Conservation (phyloP, 1,140 invertebrate species). For the Aphis craccivora region DNA sequence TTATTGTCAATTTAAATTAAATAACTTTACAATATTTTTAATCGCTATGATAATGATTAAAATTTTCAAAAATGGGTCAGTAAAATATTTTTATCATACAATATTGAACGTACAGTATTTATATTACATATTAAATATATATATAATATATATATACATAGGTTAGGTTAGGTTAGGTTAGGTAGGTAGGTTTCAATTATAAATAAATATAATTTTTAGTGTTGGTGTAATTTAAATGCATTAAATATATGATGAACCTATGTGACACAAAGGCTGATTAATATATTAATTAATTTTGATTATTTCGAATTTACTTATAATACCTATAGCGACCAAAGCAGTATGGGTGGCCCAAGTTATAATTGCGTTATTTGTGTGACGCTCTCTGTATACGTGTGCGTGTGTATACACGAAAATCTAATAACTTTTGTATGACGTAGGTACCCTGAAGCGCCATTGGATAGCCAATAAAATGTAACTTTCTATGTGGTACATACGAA, state of each 20-base stretch:
- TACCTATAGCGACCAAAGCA: conserved; percentile 13
- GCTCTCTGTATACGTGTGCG: neutral
- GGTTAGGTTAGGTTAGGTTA: no score
- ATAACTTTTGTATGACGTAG: conserved; percentile 36
- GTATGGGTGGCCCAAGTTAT: conserved; percentile 45
- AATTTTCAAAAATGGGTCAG: neutral
- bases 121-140: neutral
- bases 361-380: conserved; percentile 35
- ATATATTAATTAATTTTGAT: conserved; percentile 32
- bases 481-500: neutral
- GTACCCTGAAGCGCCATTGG: conserved; percentile 37
- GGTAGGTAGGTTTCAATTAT: neutral
- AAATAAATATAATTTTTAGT: conserved; percentile 12
- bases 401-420: conserved; percentile 42
- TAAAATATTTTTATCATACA: neutral
- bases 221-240: neutral
- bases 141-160: neutral
- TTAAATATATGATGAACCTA: conserved; percentile 2
- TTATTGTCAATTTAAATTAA: neutral
- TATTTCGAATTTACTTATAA: neutral
- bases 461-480: conserved; percentile 46
- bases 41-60: neutral
- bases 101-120: neutral
- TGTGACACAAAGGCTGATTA: neutral
- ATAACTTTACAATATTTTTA: neutral